Evolutionary conservation across 2,888 invertebrate species (phyloP), one percentile per base, ranked within the genome.

Genomic region (Blera fallax): DNA sequence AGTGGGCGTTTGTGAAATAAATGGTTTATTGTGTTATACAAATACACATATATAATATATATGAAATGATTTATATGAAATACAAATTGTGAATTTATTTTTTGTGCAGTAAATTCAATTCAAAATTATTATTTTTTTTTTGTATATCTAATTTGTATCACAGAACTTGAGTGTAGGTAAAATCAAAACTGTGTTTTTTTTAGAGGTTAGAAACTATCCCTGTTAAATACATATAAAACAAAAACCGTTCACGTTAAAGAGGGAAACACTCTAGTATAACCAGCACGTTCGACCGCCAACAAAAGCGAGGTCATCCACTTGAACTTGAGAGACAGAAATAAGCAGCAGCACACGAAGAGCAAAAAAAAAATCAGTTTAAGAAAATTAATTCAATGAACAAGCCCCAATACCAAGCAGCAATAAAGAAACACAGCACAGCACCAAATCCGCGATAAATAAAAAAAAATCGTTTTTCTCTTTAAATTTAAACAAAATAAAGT

Each of bases 271-370:
- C 18, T 29, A 79, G 29, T 65, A 69, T 37, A 45, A 81, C 81
- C 76, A 76, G 81, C 81, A 82, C 48, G 65, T 45, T 56, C 45
- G 62, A 67, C 74, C 73, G 73, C 62, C 60, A 79, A 60, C 67
- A 50, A 72, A 72, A 87, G 69, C 87, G 88, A 88, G 88, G 87
- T 87, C 83, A 83, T 85, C 88, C 78, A 87, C 88, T 89, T 89
- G 89, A 89, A 89, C 89, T 89, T 89, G 89, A 87, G 64, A 64
- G 80, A 87, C 74, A 78, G 76, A 87, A 88, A 80, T 80, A 87
- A 67, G 34, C 72, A 67, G 40, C 21, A 70, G 74, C 69, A 52
- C 70, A 76, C 34, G 43, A 65, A 21, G 24, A 50, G 24, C 45
- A 73, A 58, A 52, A 18, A 18, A 65, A 65, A 64, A 52, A 48